Percentiles rank a stretch among this genome's conserved stretches.
Conservation (phyloP, 37 sponge, comb jelly and placozoan species). For the Aplysina aerophoba region DNA sequence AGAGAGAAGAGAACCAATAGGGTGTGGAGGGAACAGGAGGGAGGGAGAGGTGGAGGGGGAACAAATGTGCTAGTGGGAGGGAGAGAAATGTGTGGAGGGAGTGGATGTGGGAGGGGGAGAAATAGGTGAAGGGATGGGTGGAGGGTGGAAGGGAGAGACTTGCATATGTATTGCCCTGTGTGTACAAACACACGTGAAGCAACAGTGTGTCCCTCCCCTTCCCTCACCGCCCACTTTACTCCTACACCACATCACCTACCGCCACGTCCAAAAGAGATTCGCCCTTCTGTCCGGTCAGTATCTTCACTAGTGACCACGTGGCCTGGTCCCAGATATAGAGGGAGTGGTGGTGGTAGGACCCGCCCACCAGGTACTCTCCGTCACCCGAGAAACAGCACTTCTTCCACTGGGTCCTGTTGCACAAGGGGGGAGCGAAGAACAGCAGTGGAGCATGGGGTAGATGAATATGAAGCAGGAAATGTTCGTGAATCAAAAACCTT, state of each 20-base stretch:
- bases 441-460: not conserved
- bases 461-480: not conserved
- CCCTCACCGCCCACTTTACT: too few species aligned
- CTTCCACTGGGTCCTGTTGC: conserved; percentile 97
- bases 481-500: not conserved
- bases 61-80: not conserved
- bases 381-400: conserved; percentile 95
- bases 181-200: not conserved
- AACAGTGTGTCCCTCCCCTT: too few species aligned
- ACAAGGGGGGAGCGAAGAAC: not conserved
- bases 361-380: conserved; percentile 94
- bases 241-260: conserved; percentile 27
- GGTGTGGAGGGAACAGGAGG: not conserved
- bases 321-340: conserved; percentile 96
- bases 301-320: conserved; percentile 94
- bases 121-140: too few species aligned
- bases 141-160: conserved; percentile 3
- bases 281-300: conserved; percentile 97
- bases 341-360: conserved; percentile 90
- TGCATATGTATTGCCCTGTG: not conserved
- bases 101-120: too few species aligned
- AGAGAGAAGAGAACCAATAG: not conserved
- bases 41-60: too few species aligned
- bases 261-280: conserved; percentile 93
- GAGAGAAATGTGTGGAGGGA: too few species aligned